Percentiles rank a stretch among this genome's conserved stretches.
Evolutionary conservation across 1,140 invertebrate species (phyloP).

Genomic region (Planococcus citri): DNA sequence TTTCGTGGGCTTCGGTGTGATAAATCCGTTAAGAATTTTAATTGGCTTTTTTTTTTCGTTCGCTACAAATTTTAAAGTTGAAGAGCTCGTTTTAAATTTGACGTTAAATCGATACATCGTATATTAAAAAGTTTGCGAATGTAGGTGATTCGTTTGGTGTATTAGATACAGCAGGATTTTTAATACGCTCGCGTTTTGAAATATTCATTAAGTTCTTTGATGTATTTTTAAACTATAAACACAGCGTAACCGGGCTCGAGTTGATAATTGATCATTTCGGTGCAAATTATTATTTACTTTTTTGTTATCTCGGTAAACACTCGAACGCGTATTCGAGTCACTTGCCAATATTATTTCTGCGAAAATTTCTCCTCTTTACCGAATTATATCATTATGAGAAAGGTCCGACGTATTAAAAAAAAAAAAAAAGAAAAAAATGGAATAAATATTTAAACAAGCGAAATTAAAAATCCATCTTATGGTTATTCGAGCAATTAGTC

Average conservation of each 20-base stretch:
- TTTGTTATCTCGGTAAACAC: background rate
- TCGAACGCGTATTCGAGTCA: background rate
- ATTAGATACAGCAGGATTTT: too few relatives aligned
- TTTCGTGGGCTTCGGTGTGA: too few relatives aligned
- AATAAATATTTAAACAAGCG: background rate
- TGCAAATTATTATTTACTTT: background rate
- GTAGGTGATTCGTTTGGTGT: too few relatives aligned
- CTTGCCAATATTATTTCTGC: conserved; percentile 3
- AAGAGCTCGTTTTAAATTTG: too few relatives aligned
- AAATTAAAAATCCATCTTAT: background rate
- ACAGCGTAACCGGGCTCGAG: background rate
- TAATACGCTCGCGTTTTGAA: background rate
- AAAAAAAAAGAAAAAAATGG: background rate
- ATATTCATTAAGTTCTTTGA: background rate
- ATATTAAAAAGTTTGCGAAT: too few relatives aligned
- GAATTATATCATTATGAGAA: background rate
- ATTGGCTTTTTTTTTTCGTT: too few relatives aligned
- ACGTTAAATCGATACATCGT: too few relatives aligned
- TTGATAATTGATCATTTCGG: conserved; percentile 4
- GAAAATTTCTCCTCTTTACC: background rate
- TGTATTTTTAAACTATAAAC: conserved; percentile 1
- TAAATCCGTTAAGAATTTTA: too few relatives aligned
- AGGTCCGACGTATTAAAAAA: background rate
- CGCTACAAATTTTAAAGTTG: too few relatives aligned
- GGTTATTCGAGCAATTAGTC: background rate